These are phyloP conservation scores for Halesus radiatus DNA, from an alignment of 1,140 invertebrate species.

Conservation along the genomic window DNA sequence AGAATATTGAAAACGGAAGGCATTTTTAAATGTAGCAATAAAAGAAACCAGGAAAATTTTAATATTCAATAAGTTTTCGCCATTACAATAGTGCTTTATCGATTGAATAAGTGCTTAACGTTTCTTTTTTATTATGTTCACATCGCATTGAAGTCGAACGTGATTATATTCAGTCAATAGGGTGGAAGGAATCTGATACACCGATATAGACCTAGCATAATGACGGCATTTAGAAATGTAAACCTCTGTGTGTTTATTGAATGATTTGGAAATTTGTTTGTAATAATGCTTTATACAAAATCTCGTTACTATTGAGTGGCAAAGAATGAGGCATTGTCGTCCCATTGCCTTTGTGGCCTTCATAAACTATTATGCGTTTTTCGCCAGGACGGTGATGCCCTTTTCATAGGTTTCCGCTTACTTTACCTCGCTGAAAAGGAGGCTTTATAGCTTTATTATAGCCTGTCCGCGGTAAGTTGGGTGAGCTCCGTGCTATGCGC, in stretches of 20 bases:
- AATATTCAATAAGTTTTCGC: slow-evolving; percentile 20
- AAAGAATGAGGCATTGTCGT: slow-evolving; percentile 44
- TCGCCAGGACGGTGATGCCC: slow-evolving; percentile 7
- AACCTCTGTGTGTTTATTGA: slow-evolving; percentile 25
- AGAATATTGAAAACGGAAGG: slow-evolving; percentile 7
- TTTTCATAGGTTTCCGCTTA: slow-evolving; percentile 40
- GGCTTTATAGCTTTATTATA: slow-evolving; percentile 34
- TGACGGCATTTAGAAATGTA: slow-evolving; percentile 30
- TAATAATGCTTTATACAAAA: slow-evolving; percentile 47
- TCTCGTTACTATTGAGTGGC: slow-evolving; percentile 48
- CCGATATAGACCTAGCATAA: background rate
- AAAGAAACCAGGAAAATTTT: slow-evolving; percentile 12
- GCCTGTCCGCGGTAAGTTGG: background rate
- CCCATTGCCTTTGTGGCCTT: slow-evolving; percentile 44
- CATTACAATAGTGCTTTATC: slow-evolving; percentile 24
- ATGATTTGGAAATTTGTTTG: slow-evolving; percentile 33
- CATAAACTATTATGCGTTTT: slow-evolving; percentile 13
- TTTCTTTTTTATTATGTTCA: slow-evolving; percentile 11
- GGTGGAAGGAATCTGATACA: slow-evolving; percentile 34
- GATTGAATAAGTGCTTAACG: slow-evolving; percentile 27
- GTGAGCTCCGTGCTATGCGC: background rate
- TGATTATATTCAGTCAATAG: slow-evolving; percentile 25
- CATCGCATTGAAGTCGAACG: slow-evolving; percentile 2
- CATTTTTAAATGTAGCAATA: slow-evolving; percentile 6
- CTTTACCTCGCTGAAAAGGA: slow-evolving; percentile 33